A percentile compares a stretch with the other conserved stretches of the same genome.
These are phyloP conservation scores for Ranitomeya imitator DNA, from an alignment of 2,113 vertebrate species.

Conservation along the genomic window DNA sequence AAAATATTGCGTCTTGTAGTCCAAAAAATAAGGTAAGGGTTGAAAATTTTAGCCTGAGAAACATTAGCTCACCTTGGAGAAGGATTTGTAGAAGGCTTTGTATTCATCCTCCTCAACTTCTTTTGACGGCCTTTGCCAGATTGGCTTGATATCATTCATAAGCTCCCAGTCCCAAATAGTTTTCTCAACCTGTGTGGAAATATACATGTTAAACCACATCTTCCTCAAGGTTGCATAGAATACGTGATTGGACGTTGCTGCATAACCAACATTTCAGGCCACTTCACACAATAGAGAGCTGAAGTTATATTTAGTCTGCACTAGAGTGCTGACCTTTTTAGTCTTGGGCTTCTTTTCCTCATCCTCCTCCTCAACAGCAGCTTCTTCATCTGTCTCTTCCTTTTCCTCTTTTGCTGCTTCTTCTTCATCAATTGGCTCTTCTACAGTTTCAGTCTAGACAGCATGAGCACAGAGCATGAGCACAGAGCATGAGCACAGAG, in stretches of 20 bases:
- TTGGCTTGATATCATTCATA: conserved; percentile 99
- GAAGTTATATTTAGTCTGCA: neutral
- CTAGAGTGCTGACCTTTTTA: conserved; percentile 80
- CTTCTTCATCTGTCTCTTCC: conserved; percentile 85
- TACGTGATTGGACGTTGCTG: too few relatives aligned
- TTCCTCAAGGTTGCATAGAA: neutral
- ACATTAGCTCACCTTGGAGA: conserved; percentile 82
- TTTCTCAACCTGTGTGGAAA: conserved; percentile 86
- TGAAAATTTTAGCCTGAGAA: neutral
- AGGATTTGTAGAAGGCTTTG: conserved; percentile 97
- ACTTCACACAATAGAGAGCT: too few relatives aligned
- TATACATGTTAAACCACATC: neutral
- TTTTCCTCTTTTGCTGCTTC: conserved; percentile 79
- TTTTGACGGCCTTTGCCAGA: conserved; percentile 95
- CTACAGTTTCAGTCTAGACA: conserved; percentile 90
- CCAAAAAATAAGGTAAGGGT: neutral
- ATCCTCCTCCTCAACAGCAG: conserved; percentile 88
- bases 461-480: neutral
- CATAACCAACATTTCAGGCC: too few relatives aligned
- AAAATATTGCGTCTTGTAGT: too few relatives aligned
- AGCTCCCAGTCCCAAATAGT: conserved; percentile 99
- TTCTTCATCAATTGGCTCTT: conserved; percentile 92
- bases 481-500: too few relatives aligned
- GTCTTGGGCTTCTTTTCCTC: conserved; percentile 97
- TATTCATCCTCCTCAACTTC: conserved; percentile 98